Evolutionary conservation across 2,113 vertebrate genomes (phyloP), one percentile per base, ranked within the genome.

Genomic region (Bagarius yarrelli): DNA sequence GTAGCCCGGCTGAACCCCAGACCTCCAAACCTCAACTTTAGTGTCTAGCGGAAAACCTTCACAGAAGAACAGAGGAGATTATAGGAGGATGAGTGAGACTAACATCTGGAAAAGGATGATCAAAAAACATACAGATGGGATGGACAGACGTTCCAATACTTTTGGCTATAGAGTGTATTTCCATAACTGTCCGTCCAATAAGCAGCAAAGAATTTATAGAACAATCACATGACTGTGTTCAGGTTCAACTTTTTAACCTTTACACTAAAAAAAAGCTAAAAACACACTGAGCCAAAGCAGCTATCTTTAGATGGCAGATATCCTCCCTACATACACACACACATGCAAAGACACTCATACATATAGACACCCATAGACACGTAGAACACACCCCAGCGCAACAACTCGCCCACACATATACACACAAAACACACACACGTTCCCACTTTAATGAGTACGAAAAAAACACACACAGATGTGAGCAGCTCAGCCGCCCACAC

Each of bases 301-400:
- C 79, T 87, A 84, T 87, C 81, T 87, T 77, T 84, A 86, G 78
- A 80, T 83, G 71, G 76, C 87, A 86, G 76, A 83, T 75, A 85
- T 84, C 81, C 83, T 77, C 69, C 85, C 69, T 83, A 77, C 77
- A 83, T 78, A 56, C 83, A 82, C 34, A 83, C 84, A 79, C 78
- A 84, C 84, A 84, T 83, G 79, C 40, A 12, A 53, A 56, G 69
- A 81, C 63, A 79, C 79, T 76, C 59, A 61, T 61, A 56, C 67
- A 59, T 53, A 78, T 30, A 83, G 56, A 85, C 53, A 82, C 72
- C 57, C 70, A 69, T 61, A 75, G 61, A 81, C 40, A 81, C 75
- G 32, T 13, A 60, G 67, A 76, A 76, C 81, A 78, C 85, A 69
- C 79, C 71, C 60, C 53, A 64, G 47, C 75, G 32, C 34, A 69